A percentile compares a stretch with the other conserved stretches of the same genome.
These are phyloP conservation scores for Shargacucullia verbasci DNA, from an alignment of 2,888 invertebrate species.

Conservation along the genomic window DNA sequence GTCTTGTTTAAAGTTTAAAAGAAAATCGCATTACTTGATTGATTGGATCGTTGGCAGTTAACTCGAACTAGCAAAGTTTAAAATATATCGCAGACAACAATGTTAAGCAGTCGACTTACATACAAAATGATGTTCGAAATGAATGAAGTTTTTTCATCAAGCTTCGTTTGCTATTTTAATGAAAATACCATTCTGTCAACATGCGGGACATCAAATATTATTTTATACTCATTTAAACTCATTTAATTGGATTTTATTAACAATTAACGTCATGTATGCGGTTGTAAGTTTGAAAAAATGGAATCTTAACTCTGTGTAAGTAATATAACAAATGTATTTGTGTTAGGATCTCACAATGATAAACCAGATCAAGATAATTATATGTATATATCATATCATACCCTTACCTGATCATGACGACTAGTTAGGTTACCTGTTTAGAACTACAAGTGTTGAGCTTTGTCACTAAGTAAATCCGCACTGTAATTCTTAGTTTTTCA, in stretches of 20 bases:
- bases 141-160: slow-evolving; percentile 49
- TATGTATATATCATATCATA: too few species aligned
- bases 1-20: slow-evolving; percentile 19
- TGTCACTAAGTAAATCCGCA: too few species aligned
- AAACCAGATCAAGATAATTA: too few species aligned
- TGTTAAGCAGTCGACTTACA: slow-evolving; percentile 3
- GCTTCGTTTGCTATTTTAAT: slow-evolving; percentile 15
- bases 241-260: slow-evolving; percentile 7
- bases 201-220: slow-evolving; percentile 1
- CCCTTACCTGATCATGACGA: too few species aligned
- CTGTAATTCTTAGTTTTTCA: too few species aligned
- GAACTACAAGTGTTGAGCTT: too few species aligned
- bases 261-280: slow-evolving; percentile 2
- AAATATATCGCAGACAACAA: slow-evolving; percentile 6
- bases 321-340: too few species aligned
- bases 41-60: slow-evolving; percentile 27
- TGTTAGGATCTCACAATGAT: too few species aligned
- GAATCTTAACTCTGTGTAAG: too few species aligned
- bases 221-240: background rate
- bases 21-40: slow-evolving; percentile 20
- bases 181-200: slow-evolving; percentile 33
- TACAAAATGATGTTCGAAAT: background rate
- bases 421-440: too few species aligned
- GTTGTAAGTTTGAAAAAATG: too few species aligned
- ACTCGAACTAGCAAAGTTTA: slow-evolving; percentile 13